Conservation (phyloP, 2,888 invertebrate species). For the Ormyrus pomaceus region DNA sequence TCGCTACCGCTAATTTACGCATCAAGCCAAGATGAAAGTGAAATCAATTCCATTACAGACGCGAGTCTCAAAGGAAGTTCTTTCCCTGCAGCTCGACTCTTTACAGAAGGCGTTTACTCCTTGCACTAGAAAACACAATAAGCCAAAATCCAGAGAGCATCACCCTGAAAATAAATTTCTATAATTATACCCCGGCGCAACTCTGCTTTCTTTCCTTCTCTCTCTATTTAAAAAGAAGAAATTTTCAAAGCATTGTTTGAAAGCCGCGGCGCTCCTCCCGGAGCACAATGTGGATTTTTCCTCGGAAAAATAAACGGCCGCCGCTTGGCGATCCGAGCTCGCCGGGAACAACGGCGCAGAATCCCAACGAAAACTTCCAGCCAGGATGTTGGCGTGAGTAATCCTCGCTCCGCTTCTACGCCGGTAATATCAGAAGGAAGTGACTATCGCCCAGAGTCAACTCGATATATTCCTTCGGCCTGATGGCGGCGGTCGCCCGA, state of each 20-base stretch:
- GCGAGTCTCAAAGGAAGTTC: too few species aligned
- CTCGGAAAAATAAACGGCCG: slow-evolving; percentile 4
- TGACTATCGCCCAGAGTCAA: slow-evolving; percentile 32
- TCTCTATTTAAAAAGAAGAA: too few species aligned
- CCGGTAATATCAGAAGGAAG: slow-evolving; percentile 32
- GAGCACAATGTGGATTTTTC: slow-evolving; percentile 15
- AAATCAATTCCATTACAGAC: neutral
- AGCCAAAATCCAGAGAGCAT: neutral
- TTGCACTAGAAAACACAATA: slow-evolving; percentile 5
- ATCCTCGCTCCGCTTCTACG: slow-evolving; percentile 27
- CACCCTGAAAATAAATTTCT: slow-evolving; percentile 21
- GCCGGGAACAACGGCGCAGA: neutral
- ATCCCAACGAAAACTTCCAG: neutral
- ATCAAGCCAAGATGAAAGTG: slow-evolving; percentile 3
- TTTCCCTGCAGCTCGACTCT: neutral
- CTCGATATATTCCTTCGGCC: neutral
- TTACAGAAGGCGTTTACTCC: neutral
- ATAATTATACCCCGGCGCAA: neutral
- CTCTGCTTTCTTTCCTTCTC: too few species aligned
- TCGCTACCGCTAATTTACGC: slow-evolving; percentile 4
- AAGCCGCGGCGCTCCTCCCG: neutral
- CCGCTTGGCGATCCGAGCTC: neutral
- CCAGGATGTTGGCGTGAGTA: slow-evolving; percentile 35
- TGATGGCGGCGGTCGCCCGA: too few species aligned
- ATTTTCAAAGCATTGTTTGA: slow-evolving; percentile 33